A percentile compares a stretch with the other conserved stretches of the same genome.
Conservation (phyloP, 2,888 invertebrate genomes). For the Eristalinus aeneus region DNA sequence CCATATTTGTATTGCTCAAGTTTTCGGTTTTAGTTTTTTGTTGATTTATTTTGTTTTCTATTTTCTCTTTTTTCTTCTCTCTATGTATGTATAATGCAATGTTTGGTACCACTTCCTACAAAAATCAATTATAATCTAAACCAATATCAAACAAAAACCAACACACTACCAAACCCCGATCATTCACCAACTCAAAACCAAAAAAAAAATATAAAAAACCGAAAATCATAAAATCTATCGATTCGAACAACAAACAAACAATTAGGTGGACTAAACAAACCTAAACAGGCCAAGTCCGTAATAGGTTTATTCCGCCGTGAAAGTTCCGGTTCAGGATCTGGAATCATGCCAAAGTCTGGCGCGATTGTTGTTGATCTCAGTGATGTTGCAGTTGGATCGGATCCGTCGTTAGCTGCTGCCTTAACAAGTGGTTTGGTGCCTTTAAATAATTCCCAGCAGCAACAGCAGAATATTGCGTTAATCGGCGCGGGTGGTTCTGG, state of each 20-base stretch:
- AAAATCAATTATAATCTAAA: constrained; percentile 38
- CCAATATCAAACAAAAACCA: constrained; percentile 52
- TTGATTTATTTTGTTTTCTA: constrained; percentile 42
- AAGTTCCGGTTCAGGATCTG: constrained; percentile 88
- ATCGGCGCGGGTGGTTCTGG: constrained; percentile 33
- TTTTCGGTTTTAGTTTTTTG: constrained; percentile 42
- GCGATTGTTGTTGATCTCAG: constrained; percentile 80
- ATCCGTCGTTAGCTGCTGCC: constrained; percentile 79
- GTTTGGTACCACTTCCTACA: constrained; percentile 72
- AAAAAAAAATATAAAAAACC: constrained; percentile 1
- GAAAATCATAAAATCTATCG: background rate
- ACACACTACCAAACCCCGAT: constrained; percentile 48
- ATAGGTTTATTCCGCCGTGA: constrained; percentile 94
- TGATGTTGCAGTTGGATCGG: constrained; percentile 81
- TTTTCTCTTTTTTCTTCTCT: constrained; percentile 69
- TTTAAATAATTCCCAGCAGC: constrained; percentile 81
- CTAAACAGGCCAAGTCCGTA: constrained; percentile 91
- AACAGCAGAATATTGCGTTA: constrained; percentile 74
- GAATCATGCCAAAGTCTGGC: constrained; percentile 79
- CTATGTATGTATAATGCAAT: constrained; percentile 72
- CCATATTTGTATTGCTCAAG: constrained; percentile 65
- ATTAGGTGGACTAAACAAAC: constrained; percentile 92
- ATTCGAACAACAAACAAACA: constrained; percentile 27
- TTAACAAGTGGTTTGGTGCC: constrained; percentile 80
- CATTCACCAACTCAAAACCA: constrained; percentile 8